Evolutionary conservation across 2,888 invertebrate genomes (phyloP), one percentile per base, ranked within the genome.

Genomic region (Ophioninae sp.): DNA sequence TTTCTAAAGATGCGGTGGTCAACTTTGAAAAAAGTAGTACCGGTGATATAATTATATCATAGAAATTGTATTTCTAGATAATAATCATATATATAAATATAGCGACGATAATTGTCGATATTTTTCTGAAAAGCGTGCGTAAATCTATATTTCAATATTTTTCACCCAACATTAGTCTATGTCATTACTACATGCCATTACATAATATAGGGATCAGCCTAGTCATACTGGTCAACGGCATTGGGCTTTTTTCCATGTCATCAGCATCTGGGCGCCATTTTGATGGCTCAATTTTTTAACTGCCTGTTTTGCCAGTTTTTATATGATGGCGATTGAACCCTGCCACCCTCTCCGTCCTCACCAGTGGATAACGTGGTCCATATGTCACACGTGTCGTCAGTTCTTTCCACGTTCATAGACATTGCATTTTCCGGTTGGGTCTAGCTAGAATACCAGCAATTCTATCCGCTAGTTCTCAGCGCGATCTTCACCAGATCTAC

Each of bases 401-500:
- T 75, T 10, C 51, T 81, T 22, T 68, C 23, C 56, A 37, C 64
- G n/a, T 65, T 76, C 64, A 65, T 51, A 39, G 39, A 58, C 37
- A 30, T 71, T 44, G 39, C 58, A 23, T 37, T 71, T 37, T 58
- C 74, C 44, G 20, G 20, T 73, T 69, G 41, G n/a, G 22, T 56
- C 68, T 44, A 58, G 44, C 61, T 64, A 59, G 71, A 58, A 23
- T 72, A 44, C 56, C 37, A 58, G 30, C 41, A 39, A 63, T 30
- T 79, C 44, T 71, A n/a, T 75, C 63, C 0, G 30, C 71, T 13
- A 58, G 68, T 56, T 80, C 73, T 73, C 67, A 22, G 41, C 20
- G 51, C 74, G 73, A 83, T 84, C 77, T 79, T 78, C 68, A 71
- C 68, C 51, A 78, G 79, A 78, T 82, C 81, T 82, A 76, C 71